Base-by-base conservation (phyloP, 92 coral and sea anemone species). In the Galaxea fascicularis region DNA sequence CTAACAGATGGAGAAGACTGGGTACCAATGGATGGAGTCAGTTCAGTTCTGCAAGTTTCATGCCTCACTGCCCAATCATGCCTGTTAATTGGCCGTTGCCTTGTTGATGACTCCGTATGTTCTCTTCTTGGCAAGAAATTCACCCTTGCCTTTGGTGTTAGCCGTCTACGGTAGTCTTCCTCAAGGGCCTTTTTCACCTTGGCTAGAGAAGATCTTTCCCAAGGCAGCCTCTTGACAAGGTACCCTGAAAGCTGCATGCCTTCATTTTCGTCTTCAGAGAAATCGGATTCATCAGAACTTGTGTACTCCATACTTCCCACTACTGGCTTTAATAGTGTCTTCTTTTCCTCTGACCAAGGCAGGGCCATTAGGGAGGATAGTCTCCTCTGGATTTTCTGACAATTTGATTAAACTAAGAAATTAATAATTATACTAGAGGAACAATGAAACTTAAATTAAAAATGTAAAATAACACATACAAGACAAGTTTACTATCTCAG, bases 341-440 rank as follows among this genome's bases (percentile, higher is more conserved):
- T 63, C 17, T n/a, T 63, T 8, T 63, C 68, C 31, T 21, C 31
- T 8, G 68, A 63, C 68, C 68, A 63, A n/a, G 68, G 68, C 68
- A 22, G 14, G 30, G 29, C n/a, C 14, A 8, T 26, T 22, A 63
- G 8, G 10, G 31, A 22, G 0, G 68, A 18, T 10, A 63, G 68
- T 26, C 68, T 63, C 35, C 68, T 63, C 68, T 63, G 68, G 68
- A 63, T 26, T 63, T 63, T 63, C 68, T 63, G n/a, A n/a, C 29
- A 5, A n/a, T n/a, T n/a, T n/a, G n/a, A n/a, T n/a, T n/a, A 22
- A 26, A 15, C 27, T n/a, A 63, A 63, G 28, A 63, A 26, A 63
- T 56, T 14, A 10, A 56, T 16, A n/a, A n/a, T 10, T 16, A 4
- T 0, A 56, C 16, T 16, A 56, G 20, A 56, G 22, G 17, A 56